Evolutionary conservation across 2,888 invertebrate genomes (phyloP), one percentile per base, ranked within the genome.

Genomic region (Mesoligia furuncula): DNA sequence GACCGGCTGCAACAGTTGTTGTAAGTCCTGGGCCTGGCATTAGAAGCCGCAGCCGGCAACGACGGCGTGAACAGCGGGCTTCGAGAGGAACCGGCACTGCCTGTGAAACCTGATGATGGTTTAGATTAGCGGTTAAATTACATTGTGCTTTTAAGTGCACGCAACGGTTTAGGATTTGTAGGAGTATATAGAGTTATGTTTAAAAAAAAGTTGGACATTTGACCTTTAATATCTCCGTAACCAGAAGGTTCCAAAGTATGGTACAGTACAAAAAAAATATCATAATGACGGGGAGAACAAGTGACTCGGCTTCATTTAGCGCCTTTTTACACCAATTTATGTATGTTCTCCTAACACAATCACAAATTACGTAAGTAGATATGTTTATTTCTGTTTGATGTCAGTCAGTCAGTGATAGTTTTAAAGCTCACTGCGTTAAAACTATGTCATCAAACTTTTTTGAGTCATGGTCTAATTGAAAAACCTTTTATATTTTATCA

Each of bases 41-140:
- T 66, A 17, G 84, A 64, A 27, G 77, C 17, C 17, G 57, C 62
- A 5, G 51, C 20, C 17, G 81, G n/a, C 61, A 80, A 6, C 24
- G 84, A 51, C 15, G 86, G 85, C 51, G 75, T 70, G 79, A 84
- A 86, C 66, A 86, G 42, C 4, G 84, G 42, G 27, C 76, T 85
- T 13, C 85, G 75, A 1, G 86, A 78, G 7, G 76, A 72, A 36
- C 73, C 73, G 3, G 64, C 31, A 67, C 48, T 62, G 24, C 73
- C 48, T 65, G 59, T 36, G 1, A 77, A 64, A 36, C 85, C 79
- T 78, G 20, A 17, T 17, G 54, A n/a, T 36, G 17, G n/a, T 51
- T 36, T 24, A 68, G 36, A 68, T 48, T 24, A 31, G 31, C 48
- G 8, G 48, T 31, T 67, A 68, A 24, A 48, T 54, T 31, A 45